Conservation (phyloP, 2,888 invertebrate genomes). For the Eremobia ochroleuca region DNA sequence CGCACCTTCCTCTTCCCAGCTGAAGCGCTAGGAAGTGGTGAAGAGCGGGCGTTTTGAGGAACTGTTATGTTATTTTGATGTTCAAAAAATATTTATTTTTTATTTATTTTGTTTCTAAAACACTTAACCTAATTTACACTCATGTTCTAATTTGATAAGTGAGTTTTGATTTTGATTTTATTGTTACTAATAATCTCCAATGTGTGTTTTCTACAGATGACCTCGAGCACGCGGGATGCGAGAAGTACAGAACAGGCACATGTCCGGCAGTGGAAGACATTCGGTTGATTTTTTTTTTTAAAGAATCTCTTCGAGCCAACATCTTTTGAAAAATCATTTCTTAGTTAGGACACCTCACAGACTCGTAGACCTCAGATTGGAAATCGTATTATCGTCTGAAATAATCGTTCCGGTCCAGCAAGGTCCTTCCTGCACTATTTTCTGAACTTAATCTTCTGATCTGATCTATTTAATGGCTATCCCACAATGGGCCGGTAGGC, state of each 20-base stretch:
- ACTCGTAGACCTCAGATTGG: neutral
- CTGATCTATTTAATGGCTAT: neutral
- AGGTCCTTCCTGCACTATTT: neutral
- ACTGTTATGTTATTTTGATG: neutral
- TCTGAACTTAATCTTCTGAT: conserved; percentile 33
- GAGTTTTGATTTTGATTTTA: neutral
- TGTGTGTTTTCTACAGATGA: no score
- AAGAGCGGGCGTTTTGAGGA: neutral
- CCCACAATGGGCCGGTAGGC: conserved; percentile 68
- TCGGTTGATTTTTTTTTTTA: no score
- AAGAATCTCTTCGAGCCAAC: neutral
- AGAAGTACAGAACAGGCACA: neutral
- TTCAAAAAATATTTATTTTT: neutral
- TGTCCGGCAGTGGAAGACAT: neutral
- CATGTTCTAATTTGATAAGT: no score
- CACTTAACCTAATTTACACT: no score
- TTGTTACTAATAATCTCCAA: no score
- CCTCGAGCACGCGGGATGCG: neutral
- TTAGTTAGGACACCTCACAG: no score
- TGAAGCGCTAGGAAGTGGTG: neutral
- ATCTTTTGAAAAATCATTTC: neutral
- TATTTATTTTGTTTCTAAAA: no score
- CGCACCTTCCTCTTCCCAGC: no score
- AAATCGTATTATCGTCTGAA: neutral
- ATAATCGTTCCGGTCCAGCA: neutral